Evolutionary conservation across 2,888 invertebrate species (phyloP), one percentile per base, ranked within the genome.

Genomic region (Stegana nigrithorax): DNA sequence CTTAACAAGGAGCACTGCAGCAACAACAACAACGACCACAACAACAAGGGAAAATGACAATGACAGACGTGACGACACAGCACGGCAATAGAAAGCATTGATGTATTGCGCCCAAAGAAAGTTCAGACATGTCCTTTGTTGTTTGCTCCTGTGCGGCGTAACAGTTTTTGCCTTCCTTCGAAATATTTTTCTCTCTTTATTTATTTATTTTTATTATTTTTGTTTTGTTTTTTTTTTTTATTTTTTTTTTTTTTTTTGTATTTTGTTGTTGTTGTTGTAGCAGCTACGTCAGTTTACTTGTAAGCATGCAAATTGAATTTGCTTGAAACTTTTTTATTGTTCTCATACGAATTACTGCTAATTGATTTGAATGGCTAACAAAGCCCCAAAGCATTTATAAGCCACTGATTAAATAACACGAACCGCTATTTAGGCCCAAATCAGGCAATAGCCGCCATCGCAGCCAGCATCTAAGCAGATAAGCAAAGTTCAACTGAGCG

Each of bases 281-380:
- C 8, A 47, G 23, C 21, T 25, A 6, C 25, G 25, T 0, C 21
- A 23, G 25, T 12, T 55, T 55, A 36, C 10, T 55, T 55, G 32
- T 21, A 21, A 23, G 12, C 53, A 32, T 21, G n/a, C 44, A 42
- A 68, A 68, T 66, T 59, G 64, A 67, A 68, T 70, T 73, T 69
- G 78, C 78, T 78, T 73, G 59, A 72, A 78, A 78, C 74, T 76
- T 74, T 70, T 45, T 50, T 60, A 60, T 60, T 62, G 59, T 68
- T 67, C 67, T 69, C 67, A 74, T 72, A 72, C 68, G 74, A 78
- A 78, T 76, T 75, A 74, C 70, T 36, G 56, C 26, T 66, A 76
- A 78, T 76, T 59, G 74, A 76, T 75, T 78, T 74, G 76, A 76
- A 78, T 78, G 72, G 63, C n/a, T 12, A 25, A 14, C 17, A 26